Conservation (phyloP, 1,140 invertebrate species). For the Polyergus mexicanus region DNA sequence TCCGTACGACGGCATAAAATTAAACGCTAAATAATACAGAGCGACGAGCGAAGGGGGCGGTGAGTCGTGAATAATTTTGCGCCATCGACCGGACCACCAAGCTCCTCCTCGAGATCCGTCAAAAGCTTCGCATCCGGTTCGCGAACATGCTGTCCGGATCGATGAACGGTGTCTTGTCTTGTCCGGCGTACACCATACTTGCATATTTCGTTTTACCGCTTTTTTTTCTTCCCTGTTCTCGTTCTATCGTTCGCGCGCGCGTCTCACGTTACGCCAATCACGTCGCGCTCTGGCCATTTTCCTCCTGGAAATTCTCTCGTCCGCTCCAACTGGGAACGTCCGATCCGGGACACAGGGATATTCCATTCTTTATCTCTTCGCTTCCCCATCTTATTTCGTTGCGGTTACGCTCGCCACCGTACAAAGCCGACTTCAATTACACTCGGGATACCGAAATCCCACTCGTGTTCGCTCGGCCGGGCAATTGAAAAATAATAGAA, state of each 20-base stretch:
- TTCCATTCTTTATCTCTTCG: slow-evolving; percentile 53
- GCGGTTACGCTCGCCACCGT: slow-evolving; percentile 64
- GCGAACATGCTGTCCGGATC: slow-evolving; percentile 12
- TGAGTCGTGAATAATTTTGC: slow-evolving; percentile 48
- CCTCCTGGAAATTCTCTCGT: slow-evolving; percentile 42
- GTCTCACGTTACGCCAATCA: slow-evolving; percentile 43
- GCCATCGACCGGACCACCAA: not conserved
- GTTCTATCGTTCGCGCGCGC: not conserved
- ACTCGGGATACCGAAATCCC: slow-evolving; percentile 80
- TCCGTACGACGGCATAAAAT: slow-evolving; percentile 10
- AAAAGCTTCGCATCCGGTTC: slow-evolving; percentile 3
- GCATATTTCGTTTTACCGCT: slow-evolving; percentile 48
- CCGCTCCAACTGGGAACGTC: not conserved
- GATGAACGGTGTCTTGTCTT: slow-evolving; percentile 30
- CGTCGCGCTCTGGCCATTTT: slow-evolving; percentile 52
- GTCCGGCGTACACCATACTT: slow-evolving; percentile 6
- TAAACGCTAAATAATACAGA: slow-evolving; percentile 59
- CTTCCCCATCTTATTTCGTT: slow-evolving; percentile 75
- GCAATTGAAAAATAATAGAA: slow-evolving; percentile 86
- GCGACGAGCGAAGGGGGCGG: slow-evolving; percentile 3
- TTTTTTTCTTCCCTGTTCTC: slow-evolving; percentile 20
- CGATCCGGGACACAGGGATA: slow-evolving; percentile 39
- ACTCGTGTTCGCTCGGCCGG: slow-evolving; percentile 76
- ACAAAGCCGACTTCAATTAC: slow-evolving; percentile 83
- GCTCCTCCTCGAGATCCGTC: slow-evolving; percentile 31